Percentiles rank a stretch among this genome's conserved stretches.
Evolutionary conservation across 2,113 vertebrate species (phyloP).

Genomic region (Pollimyrus isidori): DNA sequence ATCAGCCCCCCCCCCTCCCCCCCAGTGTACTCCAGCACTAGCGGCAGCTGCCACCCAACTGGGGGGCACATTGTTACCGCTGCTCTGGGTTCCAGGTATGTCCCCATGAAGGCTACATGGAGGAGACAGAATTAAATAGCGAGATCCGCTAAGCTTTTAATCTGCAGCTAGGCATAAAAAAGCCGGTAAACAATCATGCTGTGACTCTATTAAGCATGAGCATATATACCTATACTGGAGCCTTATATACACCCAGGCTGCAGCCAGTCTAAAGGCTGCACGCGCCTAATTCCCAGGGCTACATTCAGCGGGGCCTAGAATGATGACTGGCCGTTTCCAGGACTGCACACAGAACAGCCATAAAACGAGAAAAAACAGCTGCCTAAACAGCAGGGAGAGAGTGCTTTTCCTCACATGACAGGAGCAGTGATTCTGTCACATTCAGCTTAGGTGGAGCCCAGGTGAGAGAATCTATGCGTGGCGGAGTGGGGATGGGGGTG

Average conservation of each 20-base stretch:
- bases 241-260: background rate
- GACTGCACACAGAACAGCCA: background rate
- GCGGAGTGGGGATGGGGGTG: slow-evolving; percentile 53
- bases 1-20: background rate
- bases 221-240: background rate
- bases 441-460: slow-evolving; percentile 7
- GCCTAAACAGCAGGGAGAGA: background rate
- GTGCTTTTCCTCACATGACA: background rate
- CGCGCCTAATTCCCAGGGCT: slow-evolving; percentile 9
- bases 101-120: slow-evolving; percentile 19
- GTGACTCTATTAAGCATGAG: slow-evolving; percentile 8
- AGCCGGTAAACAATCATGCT: slow-evolving; percentile 45
- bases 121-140: slow-evolving; percentile 23
- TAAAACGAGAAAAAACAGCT: background rate
- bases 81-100: slow-evolving; percentile 22
- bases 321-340: background rate
- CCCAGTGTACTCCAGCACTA: background rate
- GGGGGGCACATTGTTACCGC: background rate
- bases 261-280: slow-evolving; percentile 11
- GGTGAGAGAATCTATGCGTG: slow-evolving; percentile 28
- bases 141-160: slow-evolving; percentile 44
- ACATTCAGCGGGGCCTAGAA: slow-evolving; percentile 6
- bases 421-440: background rate
- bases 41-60: background rate
- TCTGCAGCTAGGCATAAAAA: slow-evolving; percentile 41